A percentile compares a stretch with the other conserved stretches of the same genome.
Evolutionary conservation across 2,888 invertebrate genomes (phyloP).

Genomic region (Cosmia trapezina): DNA sequence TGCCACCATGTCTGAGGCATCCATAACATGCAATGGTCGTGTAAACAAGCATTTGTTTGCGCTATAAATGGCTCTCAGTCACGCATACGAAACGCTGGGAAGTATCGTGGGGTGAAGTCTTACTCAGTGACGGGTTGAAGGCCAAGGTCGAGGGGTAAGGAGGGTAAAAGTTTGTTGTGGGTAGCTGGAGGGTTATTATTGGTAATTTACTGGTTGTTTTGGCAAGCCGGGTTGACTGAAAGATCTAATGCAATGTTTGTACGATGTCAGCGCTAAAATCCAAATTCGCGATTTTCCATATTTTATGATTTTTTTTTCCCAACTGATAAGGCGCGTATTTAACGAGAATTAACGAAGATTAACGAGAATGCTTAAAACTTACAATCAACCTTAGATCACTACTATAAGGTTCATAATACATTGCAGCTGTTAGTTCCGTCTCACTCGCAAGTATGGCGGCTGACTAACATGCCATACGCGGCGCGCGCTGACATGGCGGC

Average conservation of each 20-base stretch:
- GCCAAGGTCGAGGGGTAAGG: conserved; percentile 30
- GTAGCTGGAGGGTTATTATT: conserved; percentile 5
- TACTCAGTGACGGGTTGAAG: conserved; percentile 29
- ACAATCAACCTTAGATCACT: too few relatives aligned
- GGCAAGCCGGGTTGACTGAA: not conserved
- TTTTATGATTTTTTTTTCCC: too few relatives aligned
- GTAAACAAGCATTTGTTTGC: conserved; percentile 44
- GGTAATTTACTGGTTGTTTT: not conserved
- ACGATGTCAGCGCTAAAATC: too few relatives aligned
- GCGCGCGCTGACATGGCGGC: too few relatives aligned
- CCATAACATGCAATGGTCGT: conserved; percentile 42
- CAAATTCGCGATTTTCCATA: too few relatives aligned
- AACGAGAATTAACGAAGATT: too few relatives aligned
- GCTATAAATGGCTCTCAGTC: conserved; percentile 43
- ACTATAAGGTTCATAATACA: too few relatives aligned
- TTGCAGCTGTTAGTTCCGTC: too few relatives aligned
- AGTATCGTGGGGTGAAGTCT: conserved; percentile 19
- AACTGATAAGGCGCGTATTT: too few relatives aligned
- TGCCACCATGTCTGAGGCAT: conserved; percentile 23
- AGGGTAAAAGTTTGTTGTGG: conserved; percentile 20
- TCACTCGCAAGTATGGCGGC: too few relatives aligned
- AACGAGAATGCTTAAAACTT: too few relatives aligned
- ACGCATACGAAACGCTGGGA: conserved; percentile 36
- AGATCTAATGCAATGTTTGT: not conserved
- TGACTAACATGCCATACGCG: too few relatives aligned